Conservation (phyloP, 2,888 invertebrate genomes). For the Scaptomyza flava region DNA sequence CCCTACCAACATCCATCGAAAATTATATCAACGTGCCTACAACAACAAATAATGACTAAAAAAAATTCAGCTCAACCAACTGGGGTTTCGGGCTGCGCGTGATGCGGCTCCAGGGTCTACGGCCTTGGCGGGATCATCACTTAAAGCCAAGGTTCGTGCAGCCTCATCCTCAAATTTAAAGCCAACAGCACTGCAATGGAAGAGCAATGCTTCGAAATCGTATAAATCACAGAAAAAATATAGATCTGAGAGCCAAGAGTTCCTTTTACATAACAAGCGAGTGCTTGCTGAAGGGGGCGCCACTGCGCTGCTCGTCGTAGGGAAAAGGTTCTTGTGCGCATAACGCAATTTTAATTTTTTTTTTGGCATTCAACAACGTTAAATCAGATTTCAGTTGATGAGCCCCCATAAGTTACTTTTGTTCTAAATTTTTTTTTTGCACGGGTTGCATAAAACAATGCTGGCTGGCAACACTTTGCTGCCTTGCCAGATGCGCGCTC, state of each 20-base stretch:
- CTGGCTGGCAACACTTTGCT: constrained; percentile 46
- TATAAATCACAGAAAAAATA: constrained; percentile 6
- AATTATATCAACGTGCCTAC: constrained; percentile 39
- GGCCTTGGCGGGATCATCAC: constrained; percentile 45
- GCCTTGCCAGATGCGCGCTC: constrained; percentile 33
- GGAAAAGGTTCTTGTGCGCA: constrained; percentile 3
- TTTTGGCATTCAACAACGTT: constrained; percentile 1
- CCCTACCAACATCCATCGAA: constrained; percentile 18
- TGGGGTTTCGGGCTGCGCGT: constrained; percentile 67
- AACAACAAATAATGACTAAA: constrained; percentile 70
- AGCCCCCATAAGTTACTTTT: constrained; percentile 17
- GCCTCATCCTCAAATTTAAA: constrained; percentile 17
- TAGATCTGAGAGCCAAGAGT: constrained; percentile 17
- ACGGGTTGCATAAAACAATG: constrained; percentile 58
- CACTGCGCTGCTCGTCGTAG: background rate
- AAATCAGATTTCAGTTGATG: constrained; percentile 29
- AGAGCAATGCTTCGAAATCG: constrained; percentile 1
- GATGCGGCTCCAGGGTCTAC: constrained; percentile 57
- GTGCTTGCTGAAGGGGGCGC: constrained; percentile 12
- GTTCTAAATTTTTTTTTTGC: constrained; percentile 9
- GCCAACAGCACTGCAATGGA: constrained; percentile 12
- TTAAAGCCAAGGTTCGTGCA: constrained; percentile 68
- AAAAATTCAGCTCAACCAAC: constrained; percentile 63
- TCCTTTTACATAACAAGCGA: constrained; percentile 67
- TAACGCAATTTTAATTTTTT: background rate